Evolutionary conservation across 2,797 vertebrate species (phyloP).

Genomic region (Lycodopsis pacificus): DNA sequence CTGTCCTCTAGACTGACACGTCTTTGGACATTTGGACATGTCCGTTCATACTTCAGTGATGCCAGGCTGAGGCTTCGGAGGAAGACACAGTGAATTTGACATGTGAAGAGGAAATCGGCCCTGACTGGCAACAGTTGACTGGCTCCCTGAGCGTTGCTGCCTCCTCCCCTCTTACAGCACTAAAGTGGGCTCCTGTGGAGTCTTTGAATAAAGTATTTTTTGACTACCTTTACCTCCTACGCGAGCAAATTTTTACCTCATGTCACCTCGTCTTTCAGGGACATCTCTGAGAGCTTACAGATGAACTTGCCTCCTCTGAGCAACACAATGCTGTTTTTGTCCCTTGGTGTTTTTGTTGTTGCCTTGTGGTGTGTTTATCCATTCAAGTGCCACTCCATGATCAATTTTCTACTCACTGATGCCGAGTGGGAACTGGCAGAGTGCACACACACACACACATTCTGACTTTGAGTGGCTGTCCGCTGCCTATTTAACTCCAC

Average conservation of each 20-base stretch:
- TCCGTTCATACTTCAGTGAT: slow-evolving; percentile 32
- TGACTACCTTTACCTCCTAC: slow-evolving; percentile 11
- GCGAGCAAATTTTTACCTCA: slow-evolving; percentile 6
- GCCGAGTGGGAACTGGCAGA: slow-evolving; percentile 31
- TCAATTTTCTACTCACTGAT: slow-evolving; percentile 27
- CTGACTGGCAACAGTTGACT: slow-evolving; percentile 12
- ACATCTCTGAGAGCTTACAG: slow-evolving; percentile 18
- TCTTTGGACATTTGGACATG: slow-evolving; percentile 18
- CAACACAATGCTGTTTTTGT: slow-evolving; percentile 23
- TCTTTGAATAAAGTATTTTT: slow-evolving; percentile 9
- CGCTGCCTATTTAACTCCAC: slow-evolving; percentile 2
- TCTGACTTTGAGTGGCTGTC: slow-evolving; percentile 21
- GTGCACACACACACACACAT: slow-evolving; percentile 2
- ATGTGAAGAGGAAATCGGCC: slow-evolving; percentile 28
- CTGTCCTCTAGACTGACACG: not conserved
- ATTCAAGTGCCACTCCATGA: slow-evolving; percentile 29
- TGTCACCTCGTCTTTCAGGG: slow-evolving; percentile 10
- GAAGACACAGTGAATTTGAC: slow-evolving; percentile 25
- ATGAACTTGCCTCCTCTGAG: slow-evolving; percentile 10
- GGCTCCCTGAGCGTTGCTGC: slow-evolving; percentile 27
- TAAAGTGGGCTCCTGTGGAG: slow-evolving; percentile 21
- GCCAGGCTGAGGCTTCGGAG: slow-evolving; percentile 18
- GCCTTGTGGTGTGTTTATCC: slow-evolving; percentile 33
- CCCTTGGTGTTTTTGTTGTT: slow-evolving; percentile 26
- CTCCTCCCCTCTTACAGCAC: slow-evolving; percentile 30